phyloP scores from a whole-genome alignment of 2,888 invertebrate genomes.

The Philaethria dido region DNA sequence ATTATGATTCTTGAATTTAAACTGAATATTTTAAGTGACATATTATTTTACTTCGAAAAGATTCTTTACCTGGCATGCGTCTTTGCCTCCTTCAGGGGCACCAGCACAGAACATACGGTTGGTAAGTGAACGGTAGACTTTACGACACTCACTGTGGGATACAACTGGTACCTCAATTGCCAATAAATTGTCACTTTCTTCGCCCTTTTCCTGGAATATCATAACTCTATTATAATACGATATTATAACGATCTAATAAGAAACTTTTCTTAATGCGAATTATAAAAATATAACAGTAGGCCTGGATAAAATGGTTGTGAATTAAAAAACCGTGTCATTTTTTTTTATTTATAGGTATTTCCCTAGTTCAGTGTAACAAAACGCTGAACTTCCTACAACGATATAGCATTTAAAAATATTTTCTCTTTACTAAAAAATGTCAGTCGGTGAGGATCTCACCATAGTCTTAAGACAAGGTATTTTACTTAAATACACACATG shows the following conservation, averaged over 20 bases:
- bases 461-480: too few relatives aligned
- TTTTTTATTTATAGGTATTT: too few relatives aligned
- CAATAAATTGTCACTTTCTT: slow-evolving; percentile 54
- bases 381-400: too few relatives aligned
- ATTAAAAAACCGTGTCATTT: too few relatives aligned
- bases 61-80: slow-evolving; percentile 68
- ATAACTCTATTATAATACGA: not conserved
- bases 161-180: slow-evolving; percentile 56
- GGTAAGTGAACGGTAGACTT: slow-evolving; percentile 55
- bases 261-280: not conserved
- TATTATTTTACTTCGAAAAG: not conserved
- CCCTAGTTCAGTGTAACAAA: too few relatives aligned
- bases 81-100: slow-evolving; percentile 64
- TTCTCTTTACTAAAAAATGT: too few relatives aligned
- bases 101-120: slow-evolving; percentile 71
- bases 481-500: too few relatives aligned
- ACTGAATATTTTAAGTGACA: too few relatives aligned
- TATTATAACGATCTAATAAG: not conserved
- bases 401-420: too few relatives aligned
- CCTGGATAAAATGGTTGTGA: too few relatives aligned
- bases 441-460: too few relatives aligned
- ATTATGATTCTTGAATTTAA: too few relatives aligned
- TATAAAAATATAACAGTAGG: slow-evolving; percentile 52
- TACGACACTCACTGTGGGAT: slow-evolving; percentile 51
- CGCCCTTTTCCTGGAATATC: slow-evolving; percentile 58